Conservation (phyloP, 2,113 vertebrate species). For the Rostratula benghalensis region DNA sequence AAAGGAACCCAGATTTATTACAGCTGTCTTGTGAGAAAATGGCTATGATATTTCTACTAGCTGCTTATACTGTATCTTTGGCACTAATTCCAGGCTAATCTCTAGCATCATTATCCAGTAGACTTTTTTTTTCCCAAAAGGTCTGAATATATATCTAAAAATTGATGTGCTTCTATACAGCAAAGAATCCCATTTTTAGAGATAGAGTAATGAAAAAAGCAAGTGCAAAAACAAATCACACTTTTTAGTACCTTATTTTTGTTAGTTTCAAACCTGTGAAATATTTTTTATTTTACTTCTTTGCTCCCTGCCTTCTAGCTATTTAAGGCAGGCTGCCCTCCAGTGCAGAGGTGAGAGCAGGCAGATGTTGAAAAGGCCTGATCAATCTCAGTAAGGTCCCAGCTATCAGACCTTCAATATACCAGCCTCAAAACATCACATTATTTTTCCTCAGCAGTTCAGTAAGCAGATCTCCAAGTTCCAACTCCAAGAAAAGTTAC, state of each 20-base stretch:
- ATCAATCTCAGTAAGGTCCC: background rate
- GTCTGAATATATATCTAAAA: conserved; percentile 26
- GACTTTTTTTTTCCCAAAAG: background rate
- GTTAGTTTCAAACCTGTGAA: background rate
- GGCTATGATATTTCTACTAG: conserved; percentile 47
- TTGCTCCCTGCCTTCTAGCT: background rate
- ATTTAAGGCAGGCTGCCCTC: background rate
- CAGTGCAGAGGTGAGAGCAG: background rate
- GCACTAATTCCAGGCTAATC: conserved; percentile 56
- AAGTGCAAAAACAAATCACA: background rate
- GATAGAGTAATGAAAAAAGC: background rate
- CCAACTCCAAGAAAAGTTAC: background rate
- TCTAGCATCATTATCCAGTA: conserved; percentile 28
- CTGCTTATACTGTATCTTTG: background rate
- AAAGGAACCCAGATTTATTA: conserved; percentile 52
- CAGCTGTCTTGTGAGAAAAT: conserved; percentile 41
- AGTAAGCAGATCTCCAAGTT: background rate
- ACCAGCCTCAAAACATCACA: background rate
- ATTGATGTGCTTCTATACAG: background rate
- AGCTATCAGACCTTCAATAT: background rate
- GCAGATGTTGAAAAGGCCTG: background rate
- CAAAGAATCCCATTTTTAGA: background rate
- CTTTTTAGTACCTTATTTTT: background rate
- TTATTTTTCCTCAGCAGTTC: background rate
- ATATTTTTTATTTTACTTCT: background rate